A percentile compares a stretch with the other conserved stretches of the same genome.
Conservation (phyloP, 2,113 vertebrate species). For the Todiramphus saurophagus region DNA sequence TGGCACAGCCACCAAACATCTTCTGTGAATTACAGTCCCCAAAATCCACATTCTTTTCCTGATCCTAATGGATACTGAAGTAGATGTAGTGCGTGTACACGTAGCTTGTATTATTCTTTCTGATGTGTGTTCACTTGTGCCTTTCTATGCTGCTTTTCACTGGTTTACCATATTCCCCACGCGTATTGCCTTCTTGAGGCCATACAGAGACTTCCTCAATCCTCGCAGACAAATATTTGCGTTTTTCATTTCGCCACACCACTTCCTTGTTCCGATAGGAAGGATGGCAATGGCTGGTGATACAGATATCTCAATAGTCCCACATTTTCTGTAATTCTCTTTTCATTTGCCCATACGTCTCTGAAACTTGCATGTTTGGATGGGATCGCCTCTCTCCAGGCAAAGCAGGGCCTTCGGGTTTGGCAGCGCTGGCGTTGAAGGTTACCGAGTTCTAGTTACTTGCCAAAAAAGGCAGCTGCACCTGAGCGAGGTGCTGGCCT, state of each 20-base stretch:
- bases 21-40: background rate
- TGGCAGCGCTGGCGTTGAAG: background rate
- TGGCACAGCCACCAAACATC: background rate
- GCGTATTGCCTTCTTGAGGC: background rate
- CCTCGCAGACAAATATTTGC: background rate
- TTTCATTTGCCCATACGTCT: accelerated
- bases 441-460: background rate
- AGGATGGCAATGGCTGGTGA: accelerated
- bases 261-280: background rate
- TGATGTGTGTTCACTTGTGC: background rate
- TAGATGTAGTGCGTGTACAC: accelerated
- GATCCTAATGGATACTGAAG: background rate
- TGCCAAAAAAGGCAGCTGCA: background rate
- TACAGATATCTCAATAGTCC: background rate
- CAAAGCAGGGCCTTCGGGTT: background rate
- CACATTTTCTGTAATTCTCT: background rate
- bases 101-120: background rate
- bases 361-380: background rate
- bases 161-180: background rate
- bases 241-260: background rate
- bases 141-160: background rate
- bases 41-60: background rate
- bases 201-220: background rate
- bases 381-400: background rate
- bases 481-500: background rate